Evolutionary conservation across 2,888 invertebrate genomes (phyloP).

Genomic region (Eilema depressum): DNA sequence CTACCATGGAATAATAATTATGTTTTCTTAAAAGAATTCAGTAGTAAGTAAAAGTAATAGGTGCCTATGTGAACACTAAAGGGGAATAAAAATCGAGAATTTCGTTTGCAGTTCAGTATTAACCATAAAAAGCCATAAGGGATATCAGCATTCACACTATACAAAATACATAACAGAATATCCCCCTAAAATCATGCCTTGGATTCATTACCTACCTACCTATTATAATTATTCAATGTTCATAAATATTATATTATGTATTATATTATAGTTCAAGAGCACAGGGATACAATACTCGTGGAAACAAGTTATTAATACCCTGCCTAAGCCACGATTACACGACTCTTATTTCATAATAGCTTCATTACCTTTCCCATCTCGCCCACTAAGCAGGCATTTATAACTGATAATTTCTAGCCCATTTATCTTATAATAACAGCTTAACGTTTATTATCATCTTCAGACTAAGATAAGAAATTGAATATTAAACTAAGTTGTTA

Average conservation of each 20-base stretch:
- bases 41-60: background rate
- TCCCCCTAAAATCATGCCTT: background rate
- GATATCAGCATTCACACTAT: background rate
- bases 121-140: background rate
- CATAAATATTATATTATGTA: too few species aligned
- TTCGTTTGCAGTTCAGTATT: background rate
- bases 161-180: background rate
- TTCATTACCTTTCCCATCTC: background rate
- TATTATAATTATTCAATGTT: background rate
- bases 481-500: conserved; percentile 52
- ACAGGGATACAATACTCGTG: too few species aligned
- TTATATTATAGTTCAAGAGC: too few species aligned
- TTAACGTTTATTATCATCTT: conserved; percentile 32
- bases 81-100: background rate
- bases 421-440: conserved; percentile 26
- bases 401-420: conserved; percentile 6
- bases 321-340: background rate
- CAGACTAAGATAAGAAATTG: conserved; percentile 46
- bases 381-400: conserved; percentile 3
- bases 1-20: too few species aligned
- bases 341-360: background rate
- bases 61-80: background rate
- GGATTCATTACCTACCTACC: too few species aligned
- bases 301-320: background rate
- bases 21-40: background rate